Base-by-base conservation (phyloP, 2,888 invertebrate genomes). In the Pheosia gnoma region DNA sequence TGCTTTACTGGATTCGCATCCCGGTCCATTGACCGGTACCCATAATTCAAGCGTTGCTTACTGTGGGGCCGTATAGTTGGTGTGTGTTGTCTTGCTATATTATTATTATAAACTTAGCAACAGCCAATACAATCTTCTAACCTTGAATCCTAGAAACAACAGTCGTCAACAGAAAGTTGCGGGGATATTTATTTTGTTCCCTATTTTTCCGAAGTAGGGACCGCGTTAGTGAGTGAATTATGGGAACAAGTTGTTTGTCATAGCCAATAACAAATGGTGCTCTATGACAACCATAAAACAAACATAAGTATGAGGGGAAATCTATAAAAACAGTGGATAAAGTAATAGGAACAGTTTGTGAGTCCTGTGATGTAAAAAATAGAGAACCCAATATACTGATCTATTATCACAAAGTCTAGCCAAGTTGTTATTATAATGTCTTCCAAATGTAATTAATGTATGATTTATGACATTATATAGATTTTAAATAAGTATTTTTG, bases 161-260 rank as follows among this genome's bases (percentile, higher is more conserved):
- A 25, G 37, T 59, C 57, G n/a, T 59, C n/a, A n/a, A n/a, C n/a
- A 53, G 47, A 54, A 62, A 56, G 39, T 41, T 61, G 56, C 43
- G 41, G 39, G 25, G 37, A 7, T 38, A 54, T 67, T 70, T 67
- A 60, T 70, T 58, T 54, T 70, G 67, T 68, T 64, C 72, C 72
- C 70, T 62, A 64, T 69, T 80, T 75, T 72, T 61, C 64, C 65
- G 62, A 70, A 76, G 61, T 66, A 60, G 62, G 63, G 71, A 66
- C 73, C 70, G 74, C 75, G 72, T 67, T 66, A 59, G 63, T 70
- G 73, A 75, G 69, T 80, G 77, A 80, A 59, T 79, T 78, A 82
- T 81, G 63, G 65, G 61, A 62, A 59, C 53, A 72, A 77, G 69
- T 77, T 77, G 71, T 79, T 77, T 76, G 73, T 79, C 71, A 72